phyloP scores from a whole-genome alignment of 2,797 vertebrate genomes.

The Myotis daubentonii region DNA sequence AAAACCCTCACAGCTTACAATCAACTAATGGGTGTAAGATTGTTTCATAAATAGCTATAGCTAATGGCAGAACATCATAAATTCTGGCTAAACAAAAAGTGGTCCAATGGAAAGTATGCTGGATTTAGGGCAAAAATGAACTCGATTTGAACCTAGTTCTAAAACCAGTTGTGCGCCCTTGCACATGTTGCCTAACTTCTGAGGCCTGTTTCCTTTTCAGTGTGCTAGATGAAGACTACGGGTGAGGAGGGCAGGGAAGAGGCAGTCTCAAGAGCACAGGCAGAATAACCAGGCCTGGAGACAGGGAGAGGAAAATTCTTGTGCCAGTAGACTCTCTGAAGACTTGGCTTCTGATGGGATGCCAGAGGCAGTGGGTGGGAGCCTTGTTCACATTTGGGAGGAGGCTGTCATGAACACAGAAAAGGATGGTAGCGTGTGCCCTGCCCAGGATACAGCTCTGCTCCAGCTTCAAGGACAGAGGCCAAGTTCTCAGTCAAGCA shows the following conservation, averaged over 20 bases:
- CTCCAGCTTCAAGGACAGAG: not conserved
- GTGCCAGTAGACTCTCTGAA: not conserved
- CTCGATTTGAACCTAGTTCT: not conserved
- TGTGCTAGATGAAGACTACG: not conserved
- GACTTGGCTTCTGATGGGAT: not conserved
- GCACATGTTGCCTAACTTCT: not conserved
- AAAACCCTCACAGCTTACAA: not conserved
- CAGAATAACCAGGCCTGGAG: not conserved
- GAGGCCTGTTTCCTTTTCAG: conserved; percentile 24
- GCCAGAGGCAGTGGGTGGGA: not conserved
- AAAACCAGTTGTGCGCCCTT: not conserved
- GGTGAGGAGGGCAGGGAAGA: not conserved
- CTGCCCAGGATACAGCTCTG: not conserved
- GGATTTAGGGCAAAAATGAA: not conserved
- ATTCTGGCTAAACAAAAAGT: not conserved
- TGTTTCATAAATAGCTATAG: not conserved
- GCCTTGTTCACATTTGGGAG: not conserved
- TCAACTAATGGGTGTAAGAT: not conserved
- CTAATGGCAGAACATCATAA: not conserved
- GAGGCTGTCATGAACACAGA: not conserved
- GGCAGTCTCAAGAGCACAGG: not conserved
- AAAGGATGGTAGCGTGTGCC: not conserved
- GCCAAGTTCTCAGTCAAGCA: not conserved
- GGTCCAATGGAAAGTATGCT: not conserved
- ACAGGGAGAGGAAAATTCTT: not conserved